A percentile compares a stretch with the other conserved stretches of the same genome.
Evolutionary conservation across 2,113 vertebrate species (phyloP).

Genomic region (Xyrauchen texanus): DNA sequence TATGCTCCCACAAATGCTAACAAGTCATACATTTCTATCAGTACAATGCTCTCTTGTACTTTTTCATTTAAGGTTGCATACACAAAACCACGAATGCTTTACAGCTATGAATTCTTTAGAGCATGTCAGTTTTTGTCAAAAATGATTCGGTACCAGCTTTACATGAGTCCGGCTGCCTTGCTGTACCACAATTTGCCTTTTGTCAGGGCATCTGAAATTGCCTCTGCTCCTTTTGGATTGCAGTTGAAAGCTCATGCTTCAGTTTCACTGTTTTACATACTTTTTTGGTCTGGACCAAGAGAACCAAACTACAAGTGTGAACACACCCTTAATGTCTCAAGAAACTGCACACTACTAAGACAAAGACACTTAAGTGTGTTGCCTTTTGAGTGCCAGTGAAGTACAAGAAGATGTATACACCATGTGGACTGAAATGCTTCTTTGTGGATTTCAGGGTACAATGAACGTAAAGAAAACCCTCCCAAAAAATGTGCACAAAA

Average conservation of each 20-base stretch:
- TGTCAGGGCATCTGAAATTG: conserved; percentile 15
- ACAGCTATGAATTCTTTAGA: no score
- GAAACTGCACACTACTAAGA: no score
- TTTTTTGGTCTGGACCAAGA: no score
- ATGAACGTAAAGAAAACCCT: not conserved
- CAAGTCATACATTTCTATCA: conserved; percentile 50
- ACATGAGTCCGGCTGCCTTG: conserved; percentile 20
- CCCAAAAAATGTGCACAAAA: not conserved
- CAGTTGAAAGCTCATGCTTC: no score
- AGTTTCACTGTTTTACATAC: not conserved
- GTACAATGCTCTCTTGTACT: conserved; percentile 51
- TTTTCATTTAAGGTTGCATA: conserved; percentile 35
- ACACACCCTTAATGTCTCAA: no score
- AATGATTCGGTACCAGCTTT: conserved; percentile 31
- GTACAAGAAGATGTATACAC: not conserved
- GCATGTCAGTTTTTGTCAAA: conserved; percentile 48
- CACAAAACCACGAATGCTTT: conserved; percentile 15
- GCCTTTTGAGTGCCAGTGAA: not conserved
- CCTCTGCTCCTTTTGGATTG: no score
- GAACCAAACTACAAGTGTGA: no score
- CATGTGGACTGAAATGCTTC: not conserved
- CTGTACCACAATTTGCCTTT: conserved; percentile 39
- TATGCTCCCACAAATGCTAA: conserved; percentile 48
- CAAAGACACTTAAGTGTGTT: not conserved
- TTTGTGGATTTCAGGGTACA: no score